phyloP scores from a whole-genome alignment of 1,140 invertebrate species.

The Drosophila saltans region DNA sequence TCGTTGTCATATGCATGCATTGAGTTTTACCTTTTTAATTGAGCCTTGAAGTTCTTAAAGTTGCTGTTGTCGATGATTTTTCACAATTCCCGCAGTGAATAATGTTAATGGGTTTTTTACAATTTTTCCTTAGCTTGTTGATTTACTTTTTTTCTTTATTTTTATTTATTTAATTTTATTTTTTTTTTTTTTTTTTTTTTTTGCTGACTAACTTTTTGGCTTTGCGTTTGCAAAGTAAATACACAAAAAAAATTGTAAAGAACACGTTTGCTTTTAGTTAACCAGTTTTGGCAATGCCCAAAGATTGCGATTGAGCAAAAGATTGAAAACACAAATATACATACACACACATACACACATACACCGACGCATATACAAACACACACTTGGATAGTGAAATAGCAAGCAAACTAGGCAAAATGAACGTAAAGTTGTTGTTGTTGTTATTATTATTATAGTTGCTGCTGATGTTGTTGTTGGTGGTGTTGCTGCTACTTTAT shows the following conservation, averaged over 20 bases:
- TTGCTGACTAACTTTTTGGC: constrained; percentile 59
- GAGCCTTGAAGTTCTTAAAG: constrained; percentile 38
- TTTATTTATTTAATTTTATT: constrained; percentile 17
- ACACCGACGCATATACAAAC: constrained; percentile 2
- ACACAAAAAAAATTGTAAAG: constrained; percentile 55
- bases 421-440: constrained; percentile 27
- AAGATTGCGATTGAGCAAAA: constrained; percentile 79
- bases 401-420: constrained; percentile 41
- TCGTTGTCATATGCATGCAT: constrained; percentile 10
- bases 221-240: constrained; percentile 75
- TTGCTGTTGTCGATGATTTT: constrained; percentile 39
- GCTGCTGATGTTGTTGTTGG: not conserved
- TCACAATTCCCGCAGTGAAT: constrained; percentile 29
- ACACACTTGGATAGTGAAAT: constrained; percentile 20
- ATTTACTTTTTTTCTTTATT: constrained; percentile 33
- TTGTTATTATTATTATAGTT: constrained; percentile 44
- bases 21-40: constrained; percentile 35
- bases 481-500: not conserved
- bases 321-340: constrained; percentile 62
- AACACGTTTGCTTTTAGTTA: constrained; percentile 80
- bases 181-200: constrained; percentile 2
- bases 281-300: constrained; percentile 76
- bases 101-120: constrained; percentile 27
- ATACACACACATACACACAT: constrained; percentile 16
- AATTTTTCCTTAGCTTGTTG: constrained; percentile 35